phyloP scores from a whole-genome alignment of 2,888 invertebrate species.

The Ophion ellenae region DNA sequence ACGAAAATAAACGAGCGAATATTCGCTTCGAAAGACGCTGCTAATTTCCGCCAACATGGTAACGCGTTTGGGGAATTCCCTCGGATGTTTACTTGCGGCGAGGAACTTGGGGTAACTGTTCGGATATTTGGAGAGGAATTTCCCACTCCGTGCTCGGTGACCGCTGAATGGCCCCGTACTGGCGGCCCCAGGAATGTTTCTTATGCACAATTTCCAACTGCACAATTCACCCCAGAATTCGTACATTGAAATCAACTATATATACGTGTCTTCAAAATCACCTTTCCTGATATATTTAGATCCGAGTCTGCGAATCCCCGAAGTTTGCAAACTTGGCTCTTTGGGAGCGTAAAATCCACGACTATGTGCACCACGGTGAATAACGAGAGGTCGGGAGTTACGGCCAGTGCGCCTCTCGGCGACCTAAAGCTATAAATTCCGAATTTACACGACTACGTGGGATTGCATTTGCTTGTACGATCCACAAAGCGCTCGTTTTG shows the following conservation, averaged over 20 bases:
- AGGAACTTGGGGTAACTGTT: conserved; percentile 14
- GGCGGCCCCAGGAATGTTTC: conserved; percentile 48
- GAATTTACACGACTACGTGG: conserved; percentile 34
- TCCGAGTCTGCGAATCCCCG: background rate
- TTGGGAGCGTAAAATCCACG: conserved; percentile 23
- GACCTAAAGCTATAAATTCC: conserved; percentile 46
- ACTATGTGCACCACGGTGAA: background rate
- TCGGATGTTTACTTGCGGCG: background rate
- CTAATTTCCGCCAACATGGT: background rate
- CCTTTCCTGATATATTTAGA: background rate
- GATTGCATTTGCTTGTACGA: conserved; percentile 19
- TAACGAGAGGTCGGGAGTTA: conserved; percentile 19
- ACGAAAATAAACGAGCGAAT: background rate
- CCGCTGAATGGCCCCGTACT: conserved; percentile 33
- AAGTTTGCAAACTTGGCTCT: conserved; percentile 25
- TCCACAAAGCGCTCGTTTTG: conserved; percentile 44
- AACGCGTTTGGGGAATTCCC: background rate
- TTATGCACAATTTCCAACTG: conserved; percentile 43
- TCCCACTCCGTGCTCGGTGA: background rate
- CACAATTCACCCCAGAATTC: conserved; percentile 1
- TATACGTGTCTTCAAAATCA: background rate
- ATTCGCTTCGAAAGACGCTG: background rate
- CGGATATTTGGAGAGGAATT: conserved; percentile 45
- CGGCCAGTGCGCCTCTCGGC: conserved; percentile 29
- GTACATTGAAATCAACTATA: background rate